Evolutionary conservation across 2,797 vertebrate species (phyloP).

Genomic region (Bradypodion pumilum): DNA sequence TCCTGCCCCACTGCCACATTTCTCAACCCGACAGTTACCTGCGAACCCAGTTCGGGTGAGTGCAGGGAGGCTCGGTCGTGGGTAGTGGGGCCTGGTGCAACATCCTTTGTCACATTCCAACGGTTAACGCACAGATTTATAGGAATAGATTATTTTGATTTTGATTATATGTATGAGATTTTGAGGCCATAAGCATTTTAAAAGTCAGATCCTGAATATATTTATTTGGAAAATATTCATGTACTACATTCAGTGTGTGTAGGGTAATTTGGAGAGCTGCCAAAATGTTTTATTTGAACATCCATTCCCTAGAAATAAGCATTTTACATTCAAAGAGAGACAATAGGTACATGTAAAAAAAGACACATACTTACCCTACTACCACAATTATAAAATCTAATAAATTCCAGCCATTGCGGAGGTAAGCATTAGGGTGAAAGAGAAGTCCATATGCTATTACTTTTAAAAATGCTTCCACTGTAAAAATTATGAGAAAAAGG

Average conservation of each 20-base stretch:
- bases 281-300: neutral
- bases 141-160: too few species aligned
- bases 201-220: neutral
- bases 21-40: too few species aligned
- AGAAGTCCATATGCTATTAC: constrained; percentile 98
- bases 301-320: too few species aligned
- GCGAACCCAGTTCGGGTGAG: too few species aligned
- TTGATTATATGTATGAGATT: neutral
- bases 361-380: constrained; percentile 88
- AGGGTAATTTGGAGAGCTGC: neutral
- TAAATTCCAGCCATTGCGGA: constrained; percentile 99
- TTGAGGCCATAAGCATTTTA: neutral
- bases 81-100: too few species aligned
- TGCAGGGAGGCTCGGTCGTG: too few species aligned
- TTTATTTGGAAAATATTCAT: neutral
- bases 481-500: constrained; percentile 99
- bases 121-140: too few species aligned
- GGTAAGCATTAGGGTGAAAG: constrained; percentile 98
- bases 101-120: too few species aligned
- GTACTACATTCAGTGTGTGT: neutral
- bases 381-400: constrained; percentile 99
- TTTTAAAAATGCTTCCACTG: constrained; percentile 99
- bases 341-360: neutral
- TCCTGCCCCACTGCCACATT: too few species aligned
- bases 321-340: neutral